These are phyloP conservation scores for Camelus dromedarius DNA, from an alignment of 2,113 vertebrate genomes.

Conservation along the genomic window DNA sequence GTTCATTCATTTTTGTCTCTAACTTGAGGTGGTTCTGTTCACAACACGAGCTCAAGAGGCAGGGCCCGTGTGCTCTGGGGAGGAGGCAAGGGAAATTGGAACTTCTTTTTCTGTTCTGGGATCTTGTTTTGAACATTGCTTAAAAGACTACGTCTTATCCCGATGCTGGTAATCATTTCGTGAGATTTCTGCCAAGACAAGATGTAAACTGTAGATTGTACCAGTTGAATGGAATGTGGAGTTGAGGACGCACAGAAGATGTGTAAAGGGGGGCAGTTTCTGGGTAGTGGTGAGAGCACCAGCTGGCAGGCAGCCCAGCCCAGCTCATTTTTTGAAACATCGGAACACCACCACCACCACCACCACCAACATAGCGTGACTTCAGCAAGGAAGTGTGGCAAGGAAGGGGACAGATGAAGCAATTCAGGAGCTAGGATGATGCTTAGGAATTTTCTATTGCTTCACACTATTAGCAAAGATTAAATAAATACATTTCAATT, in stretches of 20 bases:
- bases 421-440: background rate
- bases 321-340: background rate
- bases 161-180: background rate
- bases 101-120: background rate
- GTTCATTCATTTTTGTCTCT: background rate
- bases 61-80: background rate
- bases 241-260: background rate
- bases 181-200: background rate
- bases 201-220: background rate
- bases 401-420: background rate
- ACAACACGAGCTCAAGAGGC: background rate
- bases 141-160: background rate
- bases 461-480: background rate
- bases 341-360: background rate
- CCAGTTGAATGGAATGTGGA: background rate
- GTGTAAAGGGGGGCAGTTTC: background rate
- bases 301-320: background rate
- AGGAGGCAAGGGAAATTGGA: background rate
- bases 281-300: background rate
- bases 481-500: background rate
- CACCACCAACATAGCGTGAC: background rate
- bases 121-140: background rate
- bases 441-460: background rate
- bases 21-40: background rate
- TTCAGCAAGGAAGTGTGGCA: background rate